Base-by-base conservation (phyloP, 1,140 invertebrate genomes). In the Drosophila malerkotliana region DNA sequence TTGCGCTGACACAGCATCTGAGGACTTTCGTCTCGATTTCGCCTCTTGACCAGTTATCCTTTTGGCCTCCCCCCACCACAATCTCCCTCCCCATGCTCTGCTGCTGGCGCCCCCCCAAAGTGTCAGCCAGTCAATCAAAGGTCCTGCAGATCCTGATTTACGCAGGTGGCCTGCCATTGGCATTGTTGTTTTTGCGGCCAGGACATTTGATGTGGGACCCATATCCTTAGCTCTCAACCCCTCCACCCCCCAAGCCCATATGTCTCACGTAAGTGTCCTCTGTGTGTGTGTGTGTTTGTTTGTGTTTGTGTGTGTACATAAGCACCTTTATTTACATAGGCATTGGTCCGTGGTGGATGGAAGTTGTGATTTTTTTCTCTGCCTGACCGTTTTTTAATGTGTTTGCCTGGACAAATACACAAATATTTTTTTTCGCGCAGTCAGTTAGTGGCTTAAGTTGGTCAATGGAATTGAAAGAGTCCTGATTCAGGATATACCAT, bases 71-170 rank as follows among this genome's bases (percentile, higher is more conserved):
- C 14, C 48, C 34, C 14, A 10, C 2, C 14, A 4, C 21, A 8
- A 21, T 2, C 6, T 8, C 21, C 32, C 1, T 3, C 49, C 9
- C 32, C n/a, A 32, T 48, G 12, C 21, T 21, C 21, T 21, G 21
- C 21, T 21, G 21, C 21, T 2, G 21, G n/a, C n/a, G n/a, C n/a
- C 37, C 55, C 48, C 32, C 52, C 52, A 39, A 54, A 52, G 67
- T 60, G 81, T 77, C 81, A 80, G 67, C 28, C 81, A 84, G 81
- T 84, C 81, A 84, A 84, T 84, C 81, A 80, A 61, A 72, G 63
- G 74, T 64, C 69, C 47, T 61, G 72, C 79, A 83, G 77, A 79
- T 87, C 74, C 82, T 85, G 81, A 87, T 82, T 87, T 82, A 85
- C 78, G 82, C 81, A 87, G 83, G 82, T 87, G 80, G 71, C 58